phyloP scores from a whole-genome alignment of 2,797 vertebrate species.

The Craterocephalus amniculus region DNA sequence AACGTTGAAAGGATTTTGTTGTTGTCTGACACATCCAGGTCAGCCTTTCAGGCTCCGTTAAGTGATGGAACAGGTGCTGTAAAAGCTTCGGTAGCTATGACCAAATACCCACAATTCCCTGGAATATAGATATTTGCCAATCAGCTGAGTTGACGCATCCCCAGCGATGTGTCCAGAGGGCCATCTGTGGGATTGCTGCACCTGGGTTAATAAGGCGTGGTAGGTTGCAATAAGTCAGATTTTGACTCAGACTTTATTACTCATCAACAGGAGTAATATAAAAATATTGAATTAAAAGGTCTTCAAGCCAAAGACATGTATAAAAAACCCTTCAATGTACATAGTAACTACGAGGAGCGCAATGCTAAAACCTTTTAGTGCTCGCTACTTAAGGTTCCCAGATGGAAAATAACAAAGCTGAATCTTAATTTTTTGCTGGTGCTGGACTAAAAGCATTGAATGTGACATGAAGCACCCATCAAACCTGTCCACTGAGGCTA shows the following conservation, averaged over 20 bases:
- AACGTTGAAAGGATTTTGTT: conserved; percentile 15
- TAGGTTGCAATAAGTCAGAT: too few relatives aligned
- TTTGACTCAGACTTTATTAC: too few relatives aligned
- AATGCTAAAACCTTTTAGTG: not conserved
- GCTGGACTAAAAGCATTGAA: not conserved
- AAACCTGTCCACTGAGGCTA: not conserved
- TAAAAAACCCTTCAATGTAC: too few relatives aligned
- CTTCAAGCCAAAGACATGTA: too few relatives aligned
- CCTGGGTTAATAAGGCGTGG: too few relatives aligned
- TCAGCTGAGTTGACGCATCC: conserved; percentile 3
- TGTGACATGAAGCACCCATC: not conserved
- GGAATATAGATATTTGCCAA: not conserved
- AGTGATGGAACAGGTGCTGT: conserved; percentile 40
- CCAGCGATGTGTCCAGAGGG: not conserved
- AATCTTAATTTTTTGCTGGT: not conserved
- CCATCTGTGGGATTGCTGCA: too few relatives aligned
- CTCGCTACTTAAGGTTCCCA: not conserved
- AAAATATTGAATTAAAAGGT: too few relatives aligned
- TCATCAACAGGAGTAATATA: too few relatives aligned
- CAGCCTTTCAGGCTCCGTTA: conserved; percentile 30
- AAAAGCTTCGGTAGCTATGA: conserved; percentile 12
- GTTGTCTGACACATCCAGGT: conserved; percentile 56
- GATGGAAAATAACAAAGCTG: not conserved
- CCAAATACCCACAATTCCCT: conserved; percentile 15
- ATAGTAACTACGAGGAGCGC: too few relatives aligned